A percentile compares a stretch with the other conserved stretches of the same genome.
phyloP scores from a whole-genome alignment of 2,113 vertebrate genomes.

The Butorides virescens region DNA sequence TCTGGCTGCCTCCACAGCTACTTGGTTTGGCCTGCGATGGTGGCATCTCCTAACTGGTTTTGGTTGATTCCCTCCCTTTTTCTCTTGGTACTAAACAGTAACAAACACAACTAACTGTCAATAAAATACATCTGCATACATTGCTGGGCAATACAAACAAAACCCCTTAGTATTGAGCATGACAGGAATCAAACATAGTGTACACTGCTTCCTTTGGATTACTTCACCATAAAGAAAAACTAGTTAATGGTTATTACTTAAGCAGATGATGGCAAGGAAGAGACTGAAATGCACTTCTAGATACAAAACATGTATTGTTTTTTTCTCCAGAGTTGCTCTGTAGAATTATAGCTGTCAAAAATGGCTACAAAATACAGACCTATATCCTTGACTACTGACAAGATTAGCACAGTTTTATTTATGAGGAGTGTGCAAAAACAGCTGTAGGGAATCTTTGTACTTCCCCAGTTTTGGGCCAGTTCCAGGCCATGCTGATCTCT shows the following conservation, averaged over 20 bases:
- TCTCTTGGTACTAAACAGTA: neutral
- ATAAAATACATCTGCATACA: neutral
- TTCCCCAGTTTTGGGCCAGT: constrained; percentile 3
- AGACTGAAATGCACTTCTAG: neutral
- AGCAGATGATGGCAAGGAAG: neutral
- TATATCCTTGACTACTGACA: neutral
- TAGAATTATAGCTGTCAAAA: constrained; percentile 18
- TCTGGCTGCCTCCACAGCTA: neutral
- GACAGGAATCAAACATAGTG: neutral
- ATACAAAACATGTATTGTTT: neutral
- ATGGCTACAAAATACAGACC: constrained; percentile 9
- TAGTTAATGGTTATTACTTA: neutral
- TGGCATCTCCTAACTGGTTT: neutral
- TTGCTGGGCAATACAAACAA: neutral
- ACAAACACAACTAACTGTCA: neutral
- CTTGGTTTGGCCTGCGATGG: neutral
- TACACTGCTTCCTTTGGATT: neutral
- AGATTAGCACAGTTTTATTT: constrained; percentile 20
- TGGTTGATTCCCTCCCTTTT: neutral
- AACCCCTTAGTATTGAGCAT: neutral
- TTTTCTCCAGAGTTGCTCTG: neutral
- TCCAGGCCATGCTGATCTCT: constrained; percentile 14
- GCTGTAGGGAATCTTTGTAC: neutral
- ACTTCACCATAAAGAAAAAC: neutral
- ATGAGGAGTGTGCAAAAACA: constrained; percentile 4